Conservation (phyloP, 2,113 vertebrate genomes). For the Arothron firmamentum region DNA sequence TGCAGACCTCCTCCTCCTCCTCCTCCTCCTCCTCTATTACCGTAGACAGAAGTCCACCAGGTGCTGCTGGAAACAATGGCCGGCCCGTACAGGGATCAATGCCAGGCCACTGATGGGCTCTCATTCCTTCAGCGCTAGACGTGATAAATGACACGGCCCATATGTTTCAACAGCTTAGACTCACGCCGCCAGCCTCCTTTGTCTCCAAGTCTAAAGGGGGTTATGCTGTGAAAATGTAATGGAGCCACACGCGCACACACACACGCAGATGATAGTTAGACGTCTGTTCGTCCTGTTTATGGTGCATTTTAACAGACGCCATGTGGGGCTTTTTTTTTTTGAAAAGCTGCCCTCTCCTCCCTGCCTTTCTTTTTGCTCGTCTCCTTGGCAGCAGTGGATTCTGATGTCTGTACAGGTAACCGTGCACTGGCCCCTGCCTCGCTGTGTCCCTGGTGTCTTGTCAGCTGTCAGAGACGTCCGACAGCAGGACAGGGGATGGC, state of each 20-base stretch:
- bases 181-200: slow-evolving; percentile 65
- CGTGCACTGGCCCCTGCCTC: slow-evolving; percentile 63
- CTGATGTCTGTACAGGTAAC: slow-evolving; percentile 71
- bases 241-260: slow-evolving; percentile 18
- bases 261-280: slow-evolving; percentile 20
- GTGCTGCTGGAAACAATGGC: slow-evolving; percentile 71
- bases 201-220: slow-evolving; percentile 64
- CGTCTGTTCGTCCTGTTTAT: slow-evolving; percentile 4
- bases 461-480: slow-evolving; percentile 71
- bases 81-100: slow-evolving; percentile 65
- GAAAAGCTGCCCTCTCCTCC: slow-evolving; percentile 8
- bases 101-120: slow-evolving; percentile 69
- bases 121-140: slow-evolving; percentile 71
- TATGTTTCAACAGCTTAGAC: slow-evolving; percentile 65
- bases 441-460: slow-evolving; percentile 69
- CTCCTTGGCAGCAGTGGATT: slow-evolving; percentile 66
- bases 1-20: background rate
- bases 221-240: slow-evolving; percentile 49
- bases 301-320: slow-evolving; percentile 10
- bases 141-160: slow-evolving; percentile 72
- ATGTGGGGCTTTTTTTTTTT: slow-evolving; percentile 21
- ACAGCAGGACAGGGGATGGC: slow-evolving; percentile 68
- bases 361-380: slow-evolving; percentile 13
- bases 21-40: slow-evolving; percentile 46
- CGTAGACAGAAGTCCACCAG: slow-evolving; percentile 61